Conservation (phyloP, 2,888 invertebrate genomes). For the Brachyptera putata region DNA sequence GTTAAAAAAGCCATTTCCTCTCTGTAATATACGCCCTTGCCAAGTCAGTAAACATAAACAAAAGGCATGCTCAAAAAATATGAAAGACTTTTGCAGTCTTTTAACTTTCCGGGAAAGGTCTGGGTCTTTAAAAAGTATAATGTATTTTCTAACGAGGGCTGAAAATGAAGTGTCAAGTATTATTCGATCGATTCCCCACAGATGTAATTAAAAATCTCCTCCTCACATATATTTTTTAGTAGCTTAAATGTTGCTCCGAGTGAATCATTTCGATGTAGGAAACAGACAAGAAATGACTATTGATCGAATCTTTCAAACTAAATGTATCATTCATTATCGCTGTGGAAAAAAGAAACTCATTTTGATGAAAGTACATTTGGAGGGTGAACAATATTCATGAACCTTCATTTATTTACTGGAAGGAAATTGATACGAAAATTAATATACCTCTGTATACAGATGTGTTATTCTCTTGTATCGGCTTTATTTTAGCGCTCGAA, state of each 20-base stretch:
- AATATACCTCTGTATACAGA: no score
- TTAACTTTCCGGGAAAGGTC: conserved; percentile 17
- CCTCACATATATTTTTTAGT: background rate
- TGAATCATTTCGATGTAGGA: background rate
- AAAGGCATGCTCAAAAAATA: conserved; percentile 22
- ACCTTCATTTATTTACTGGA: no score
- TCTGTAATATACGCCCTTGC: conserved; percentile 29
- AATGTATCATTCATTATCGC: no score
- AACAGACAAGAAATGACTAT: no score
- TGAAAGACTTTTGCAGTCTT: conserved; percentile 20
- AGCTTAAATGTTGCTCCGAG: background rate
- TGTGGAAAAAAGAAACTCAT: no score
- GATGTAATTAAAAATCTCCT: conserved; percentile 6
- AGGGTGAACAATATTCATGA: no score
- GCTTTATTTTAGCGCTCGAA: no score
- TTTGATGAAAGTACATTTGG: no score
- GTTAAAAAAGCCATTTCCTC: conserved; percentile 28
- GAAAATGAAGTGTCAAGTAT: background rate
- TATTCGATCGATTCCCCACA: background rate
- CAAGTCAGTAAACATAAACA: conserved; percentile 32
- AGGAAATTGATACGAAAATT: no score
- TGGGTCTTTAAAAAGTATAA: conserved; percentile 16
- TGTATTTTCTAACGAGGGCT: conserved; percentile 11
- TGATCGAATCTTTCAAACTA: no score
- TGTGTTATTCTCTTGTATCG: no score